phyloP scores from a whole-genome alignment of 2,113 vertebrate genomes.

The Passer domesticus region DNA sequence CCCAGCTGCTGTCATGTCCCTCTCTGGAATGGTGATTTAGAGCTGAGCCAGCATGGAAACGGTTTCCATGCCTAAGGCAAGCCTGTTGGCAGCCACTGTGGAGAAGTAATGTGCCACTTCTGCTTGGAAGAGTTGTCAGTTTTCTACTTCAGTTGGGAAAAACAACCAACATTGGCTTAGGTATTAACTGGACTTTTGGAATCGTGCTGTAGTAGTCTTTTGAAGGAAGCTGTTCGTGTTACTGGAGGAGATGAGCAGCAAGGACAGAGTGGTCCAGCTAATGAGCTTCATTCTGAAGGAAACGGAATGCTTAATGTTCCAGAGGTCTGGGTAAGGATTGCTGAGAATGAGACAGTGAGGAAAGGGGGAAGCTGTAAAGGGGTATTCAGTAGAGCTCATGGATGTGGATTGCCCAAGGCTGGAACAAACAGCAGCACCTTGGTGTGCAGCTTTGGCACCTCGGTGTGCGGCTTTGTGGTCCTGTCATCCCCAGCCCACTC shows the following conservation, averaged over 20 bases:
- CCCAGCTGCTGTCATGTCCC: background rate
- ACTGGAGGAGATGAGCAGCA: background rate
- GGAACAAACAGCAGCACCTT: background rate
- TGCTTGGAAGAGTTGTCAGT: conserved; percentile 9
- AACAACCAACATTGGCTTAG: background rate
- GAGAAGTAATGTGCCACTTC: background rate
- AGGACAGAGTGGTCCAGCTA: background rate
- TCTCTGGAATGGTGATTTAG: background rate
- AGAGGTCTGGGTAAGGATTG: background rate
- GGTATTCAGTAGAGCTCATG: background rate
- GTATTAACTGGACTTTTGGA: background rate
- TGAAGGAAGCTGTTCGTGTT: background rate
- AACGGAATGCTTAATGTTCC: background rate
- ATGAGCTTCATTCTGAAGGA: background rate
- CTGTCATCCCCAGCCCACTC: background rate
- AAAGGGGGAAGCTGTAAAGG: background rate
- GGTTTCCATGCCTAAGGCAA: background rate
- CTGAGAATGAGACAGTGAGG: background rate
- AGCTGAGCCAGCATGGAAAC: conserved; percentile 6
- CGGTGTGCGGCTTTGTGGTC: rapidly evolving
- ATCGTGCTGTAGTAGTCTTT: background rate
- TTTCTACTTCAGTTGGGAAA: background rate
- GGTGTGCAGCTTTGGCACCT: no score
- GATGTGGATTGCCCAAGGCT: background rate
- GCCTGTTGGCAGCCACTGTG: background rate